A percentile compares a stretch with the other conserved stretches of the same genome.
These are phyloP conservation scores for Phaethornis superciliosus DNA, from an alignment of 2,113 vertebrate species.

Conservation along the genomic window DNA sequence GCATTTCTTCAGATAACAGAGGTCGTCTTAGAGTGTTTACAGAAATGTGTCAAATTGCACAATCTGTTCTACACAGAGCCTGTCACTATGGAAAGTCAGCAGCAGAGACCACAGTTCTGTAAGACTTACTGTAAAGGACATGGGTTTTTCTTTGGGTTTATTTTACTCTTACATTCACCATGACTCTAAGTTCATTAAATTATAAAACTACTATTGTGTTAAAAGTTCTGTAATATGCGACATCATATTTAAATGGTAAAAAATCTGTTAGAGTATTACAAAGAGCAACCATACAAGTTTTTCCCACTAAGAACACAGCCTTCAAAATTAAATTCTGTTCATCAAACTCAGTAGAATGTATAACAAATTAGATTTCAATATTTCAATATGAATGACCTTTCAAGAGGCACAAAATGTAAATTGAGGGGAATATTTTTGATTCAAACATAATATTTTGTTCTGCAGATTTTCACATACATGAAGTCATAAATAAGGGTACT, in stretches of 20 bases:
- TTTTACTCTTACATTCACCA: not conserved
- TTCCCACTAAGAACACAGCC: not conserved
- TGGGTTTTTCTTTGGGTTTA: not conserved
- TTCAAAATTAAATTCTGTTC: not conserved
- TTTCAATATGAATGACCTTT: slow-evolving; percentile 13
- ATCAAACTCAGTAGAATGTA: slow-evolving; percentile 2
- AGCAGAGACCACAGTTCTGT: not conserved
- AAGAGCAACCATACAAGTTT: not conserved
- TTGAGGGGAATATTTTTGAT: slow-evolving; percentile 12
- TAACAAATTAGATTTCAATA: slow-evolving; percentile 32
- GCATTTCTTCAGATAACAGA: not conserved
- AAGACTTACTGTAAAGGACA: not conserved
- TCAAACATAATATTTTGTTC: slow-evolving; percentile 50
- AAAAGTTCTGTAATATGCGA: not conserved
- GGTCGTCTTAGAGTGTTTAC: not conserved
- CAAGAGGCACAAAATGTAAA: slow-evolving; percentile 27
- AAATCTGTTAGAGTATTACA: not conserved
- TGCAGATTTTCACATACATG: slow-evolving; percentile 26
- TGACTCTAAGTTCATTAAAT: not conserved
- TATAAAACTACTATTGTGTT: not conserved
- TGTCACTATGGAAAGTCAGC: not conserved
- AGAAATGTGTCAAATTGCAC: not conserved
- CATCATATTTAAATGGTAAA: not conserved
- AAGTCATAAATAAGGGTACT: slow-evolving; percentile 17
- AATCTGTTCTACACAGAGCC: not conserved